Percentiles rank a stretch among this genome's conserved stretches.
phyloP scores from a whole-genome alignment of 2,888 invertebrate species.

The Ectropis crepuscularia region DNA sequence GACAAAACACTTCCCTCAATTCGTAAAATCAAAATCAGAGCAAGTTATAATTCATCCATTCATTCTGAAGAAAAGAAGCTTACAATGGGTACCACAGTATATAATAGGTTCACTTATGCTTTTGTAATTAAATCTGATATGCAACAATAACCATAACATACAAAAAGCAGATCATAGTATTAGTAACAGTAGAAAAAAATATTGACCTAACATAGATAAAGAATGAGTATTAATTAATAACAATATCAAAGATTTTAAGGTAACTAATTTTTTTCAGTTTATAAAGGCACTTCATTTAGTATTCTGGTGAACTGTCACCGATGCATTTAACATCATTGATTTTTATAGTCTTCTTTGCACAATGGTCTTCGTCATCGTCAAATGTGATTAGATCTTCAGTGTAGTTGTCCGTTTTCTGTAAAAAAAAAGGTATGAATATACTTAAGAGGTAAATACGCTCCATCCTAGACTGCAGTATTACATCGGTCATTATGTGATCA shows the following conservation, averaged over 20 bases:
- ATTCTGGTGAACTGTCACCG: constrained; percentile 77
- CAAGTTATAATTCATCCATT: too few species aligned
- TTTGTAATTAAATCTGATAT: constrained; percentile 4
- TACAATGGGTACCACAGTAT: too few species aligned
- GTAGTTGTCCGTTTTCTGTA: constrained; percentile 66
- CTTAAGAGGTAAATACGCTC: neutral
- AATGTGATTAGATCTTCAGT: constrained; percentile 73
- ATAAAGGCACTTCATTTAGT: constrained; percentile 71
- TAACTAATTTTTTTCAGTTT: constrained; percentile 59
- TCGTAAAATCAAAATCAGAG: too few species aligned
- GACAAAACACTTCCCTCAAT: too few species aligned
- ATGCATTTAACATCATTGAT: constrained; percentile 64
- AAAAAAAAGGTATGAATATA: constrained; percentile 37
- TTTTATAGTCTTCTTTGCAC: constrained; percentile 60
- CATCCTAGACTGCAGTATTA: neutral
- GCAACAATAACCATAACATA: constrained; percentile 1
- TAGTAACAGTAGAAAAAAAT: constrained; percentile 9
- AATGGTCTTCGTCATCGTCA: constrained; percentile 74
- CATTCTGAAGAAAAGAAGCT: too few species aligned
- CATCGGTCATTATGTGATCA: neutral
- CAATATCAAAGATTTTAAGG: constrained; percentile 47
- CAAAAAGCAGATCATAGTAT: constrained; percentile 17
- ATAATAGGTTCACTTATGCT: neutral
- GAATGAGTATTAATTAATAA: constrained; percentile 41
- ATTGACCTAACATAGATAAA: constrained; percentile 29